A percentile compares a stretch with the other conserved stretches of the same genome.
Evolutionary conservation across 1,140 invertebrate genomes (phyloP).

Genomic region (Meteorus sp.): DNA sequence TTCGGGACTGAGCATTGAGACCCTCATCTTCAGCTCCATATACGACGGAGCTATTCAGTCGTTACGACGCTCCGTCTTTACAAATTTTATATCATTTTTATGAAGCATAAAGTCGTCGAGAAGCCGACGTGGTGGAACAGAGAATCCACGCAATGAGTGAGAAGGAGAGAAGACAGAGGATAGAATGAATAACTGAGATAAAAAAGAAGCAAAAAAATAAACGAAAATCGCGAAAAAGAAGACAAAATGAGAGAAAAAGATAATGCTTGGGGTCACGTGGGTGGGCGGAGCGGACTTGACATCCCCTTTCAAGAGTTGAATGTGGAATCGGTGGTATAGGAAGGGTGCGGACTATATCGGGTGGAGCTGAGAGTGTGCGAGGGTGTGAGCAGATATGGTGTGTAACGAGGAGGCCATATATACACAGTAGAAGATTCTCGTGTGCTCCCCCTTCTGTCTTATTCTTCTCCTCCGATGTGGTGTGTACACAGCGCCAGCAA

Average conservation of each 20-base stretch:
- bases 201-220: no score
- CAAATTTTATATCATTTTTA: slow-evolving; percentile 61
- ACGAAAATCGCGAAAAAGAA: no score
- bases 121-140: slow-evolving; percentile 37
- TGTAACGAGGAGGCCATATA: no score
- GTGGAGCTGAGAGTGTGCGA: neutral
- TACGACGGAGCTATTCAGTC: slow-evolving; percentile 47
- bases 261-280: slow-evolving; percentile 39
- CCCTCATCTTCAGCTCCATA: slow-evolving; percentile 43
- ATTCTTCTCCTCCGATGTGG: neutral
- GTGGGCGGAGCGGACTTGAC: slow-evolving; percentile 46
- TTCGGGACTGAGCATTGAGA: slow-evolving; percentile 22
- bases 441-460: no score
- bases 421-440: neutral
- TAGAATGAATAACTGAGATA: slow-evolving; percentile 14
- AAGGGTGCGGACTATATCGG: no score
- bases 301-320: slow-evolving; percentile 35
- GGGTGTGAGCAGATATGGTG: neutral
- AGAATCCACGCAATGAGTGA: slow-evolving; percentile 12
- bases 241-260: slow-evolving; percentile 12
- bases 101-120: slow-evolving; percentile 57
- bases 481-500: slow-evolving; percentile 19
- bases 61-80: slow-evolving; percentile 55
- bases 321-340: no score
- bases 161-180: neutral